These are phyloP conservation scores for Stichopus chloronotus DNA, from an alignment of 35 echinoderm and acorn worm genomes.

Conservation along the genomic window DNA sequence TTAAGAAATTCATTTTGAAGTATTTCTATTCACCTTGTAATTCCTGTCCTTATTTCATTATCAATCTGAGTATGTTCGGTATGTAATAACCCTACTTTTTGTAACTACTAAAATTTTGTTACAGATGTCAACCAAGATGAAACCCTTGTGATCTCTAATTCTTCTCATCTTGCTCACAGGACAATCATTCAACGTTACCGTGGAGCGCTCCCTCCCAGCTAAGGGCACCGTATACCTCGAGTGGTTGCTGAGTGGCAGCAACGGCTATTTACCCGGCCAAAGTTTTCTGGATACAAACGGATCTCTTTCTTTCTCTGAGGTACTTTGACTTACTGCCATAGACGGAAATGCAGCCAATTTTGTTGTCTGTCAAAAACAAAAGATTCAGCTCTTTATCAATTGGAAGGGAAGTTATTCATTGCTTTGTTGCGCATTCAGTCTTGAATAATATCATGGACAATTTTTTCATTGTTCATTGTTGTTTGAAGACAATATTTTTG, in stretches of 20 bases:
- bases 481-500: too few species aligned
- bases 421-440: too few species aligned
- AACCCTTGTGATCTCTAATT: not conserved
- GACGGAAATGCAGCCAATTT: too few species aligned
- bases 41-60: not conserved
- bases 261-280: constrained; percentile 51
- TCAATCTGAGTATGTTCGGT: not conserved
- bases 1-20: too few species aligned
- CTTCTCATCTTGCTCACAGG: constrained; percentile 58
- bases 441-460: too few species aligned
- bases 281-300: constrained; percentile 75
- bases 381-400: too few species aligned
- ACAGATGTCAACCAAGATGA: too few species aligned
- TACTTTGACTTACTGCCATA: not conserved
- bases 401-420: too few species aligned
- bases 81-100: too few species aligned
- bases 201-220: constrained; percentile 78
- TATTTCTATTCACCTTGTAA: not conserved
- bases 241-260: constrained; percentile 72
- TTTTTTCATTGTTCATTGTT: too few species aligned
- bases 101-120: too few species aligned
- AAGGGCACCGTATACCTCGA: constrained; percentile 70
- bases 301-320: constrained; percentile 67
- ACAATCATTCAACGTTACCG: constrained; percentile 79
- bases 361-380: too few species aligned